A percentile compares a stretch with the other conserved stretches of the same genome.
Evolutionary conservation across 2,888 invertebrate genomes (phyloP).

Genomic region (Rhimphoctona megacephalus): DNA sequence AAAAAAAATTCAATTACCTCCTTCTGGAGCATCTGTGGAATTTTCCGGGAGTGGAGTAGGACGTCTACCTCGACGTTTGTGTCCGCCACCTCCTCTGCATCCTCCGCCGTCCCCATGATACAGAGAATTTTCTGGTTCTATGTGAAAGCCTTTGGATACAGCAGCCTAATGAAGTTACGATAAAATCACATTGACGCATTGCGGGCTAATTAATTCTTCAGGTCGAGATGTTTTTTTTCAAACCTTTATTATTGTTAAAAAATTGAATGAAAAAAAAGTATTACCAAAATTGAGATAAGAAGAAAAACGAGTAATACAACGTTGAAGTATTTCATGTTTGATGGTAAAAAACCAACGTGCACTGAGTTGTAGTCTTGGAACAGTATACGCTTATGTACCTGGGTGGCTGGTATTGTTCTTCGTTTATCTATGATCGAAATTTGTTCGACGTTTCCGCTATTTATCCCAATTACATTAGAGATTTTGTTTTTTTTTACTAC

Average conservation of each 20-base stretch:
- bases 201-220: neutral
- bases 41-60: constrained; percentile 35
- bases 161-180: constrained; percentile 35
- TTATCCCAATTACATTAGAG: constrained; percentile 16
- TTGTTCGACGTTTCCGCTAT: constrained; percentile 39
- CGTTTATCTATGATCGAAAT: constrained; percentile 56
- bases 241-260: neutral
- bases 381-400: constrained; percentile 55
- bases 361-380: constrained; percentile 14
- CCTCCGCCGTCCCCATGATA: constrained; percentile 18
- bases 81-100: constrained; percentile 45
- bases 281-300: constrained; percentile 60
- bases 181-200: neutral
- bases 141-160: constrained; percentile 30
- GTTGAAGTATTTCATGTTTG: constrained; percentile 60
- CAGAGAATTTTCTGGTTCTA: constrained; percentile 18
- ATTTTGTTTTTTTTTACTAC: constrained; percentile 2
- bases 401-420: constrained; percentile 36
- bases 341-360: neutral
- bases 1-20: neutral
- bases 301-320: constrained; percentile 50
- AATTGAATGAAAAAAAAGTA: neutral
- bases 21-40: constrained; percentile 7
- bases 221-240: neutral
- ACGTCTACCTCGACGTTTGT: constrained; percentile 43